These are phyloP conservation scores for Phyllopteryx taeniolatus DNA, from an alignment of 2,113 vertebrate species.

Conservation along the genomic window DNA sequence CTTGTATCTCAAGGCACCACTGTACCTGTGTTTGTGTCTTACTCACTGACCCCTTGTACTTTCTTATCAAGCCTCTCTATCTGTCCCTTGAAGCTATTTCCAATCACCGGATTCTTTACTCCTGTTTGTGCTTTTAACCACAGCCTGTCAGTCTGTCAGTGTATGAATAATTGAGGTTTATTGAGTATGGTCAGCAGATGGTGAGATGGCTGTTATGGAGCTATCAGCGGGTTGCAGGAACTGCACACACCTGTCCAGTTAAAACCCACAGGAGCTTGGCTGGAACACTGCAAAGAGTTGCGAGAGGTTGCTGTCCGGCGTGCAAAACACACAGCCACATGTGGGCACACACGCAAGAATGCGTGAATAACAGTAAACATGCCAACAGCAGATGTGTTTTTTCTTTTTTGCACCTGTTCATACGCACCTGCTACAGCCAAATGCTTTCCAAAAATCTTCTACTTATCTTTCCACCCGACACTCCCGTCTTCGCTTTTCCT, in stretches of 20 bases:
- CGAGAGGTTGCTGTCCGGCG: slow-evolving; percentile 13
- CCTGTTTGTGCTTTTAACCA: slow-evolving; percentile 20
- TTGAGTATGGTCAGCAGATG: slow-evolving; percentile 70
- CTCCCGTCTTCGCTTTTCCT: not conserved
- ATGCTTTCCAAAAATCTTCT: slow-evolving; percentile 8
- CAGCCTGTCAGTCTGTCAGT: slow-evolving; percentile 39
- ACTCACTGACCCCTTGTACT: not conserved
- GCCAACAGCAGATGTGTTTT: slow-evolving; percentile 2
- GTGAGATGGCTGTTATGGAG: slow-evolving; percentile 55
- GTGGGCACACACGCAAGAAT: slow-evolving; percentile 10
- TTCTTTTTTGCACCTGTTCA: slow-evolving; percentile 7
- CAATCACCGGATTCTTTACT: slow-evolving; percentile 20
- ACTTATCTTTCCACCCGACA: slow-evolving; percentile 3
- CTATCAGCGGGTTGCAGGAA: slow-evolving; percentile 44
- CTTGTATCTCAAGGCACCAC: not conserved
- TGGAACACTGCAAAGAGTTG: not conserved
- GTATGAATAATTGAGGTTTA: slow-evolving; percentile 71
- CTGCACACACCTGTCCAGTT: slow-evolving; percentile 58
- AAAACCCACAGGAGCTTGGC: slow-evolving; percentile 28
- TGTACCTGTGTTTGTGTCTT: not conserved
- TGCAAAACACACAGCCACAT: slow-evolving; percentile 24
- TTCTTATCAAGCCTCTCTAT: slow-evolving; percentile 39
- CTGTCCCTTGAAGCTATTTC: slow-evolving; percentile 23
- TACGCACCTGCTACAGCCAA: slow-evolving; percentile 29
- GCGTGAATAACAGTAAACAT: slow-evolving; percentile 34